A percentile compares a stretch with the other conserved stretches of the same genome.
Conservation (phyloP, 1,140 invertebrate genomes). For the Bombus huntii region DNA sequence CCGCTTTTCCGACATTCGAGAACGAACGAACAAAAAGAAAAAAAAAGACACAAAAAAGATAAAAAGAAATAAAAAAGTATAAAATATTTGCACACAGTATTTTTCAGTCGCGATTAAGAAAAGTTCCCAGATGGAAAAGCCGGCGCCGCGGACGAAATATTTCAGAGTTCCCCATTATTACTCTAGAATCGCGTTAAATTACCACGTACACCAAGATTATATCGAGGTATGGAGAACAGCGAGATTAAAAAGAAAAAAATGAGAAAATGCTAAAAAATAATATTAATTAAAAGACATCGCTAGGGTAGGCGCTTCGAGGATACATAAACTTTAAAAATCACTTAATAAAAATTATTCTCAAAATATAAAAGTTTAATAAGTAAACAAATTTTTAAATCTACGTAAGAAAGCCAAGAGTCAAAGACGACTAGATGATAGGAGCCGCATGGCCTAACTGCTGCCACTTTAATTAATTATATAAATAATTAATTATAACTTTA, state of each 20-base stretch:
- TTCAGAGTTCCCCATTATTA: conserved; percentile 47
- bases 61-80: conserved; percentile 8
- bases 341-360: conserved; percentile 80
- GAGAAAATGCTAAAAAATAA: conserved; percentile 61
- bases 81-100: conserved; percentile 71
- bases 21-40: conserved; percentile 17
- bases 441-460: conserved; percentile 83
- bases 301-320: conserved; percentile 80
- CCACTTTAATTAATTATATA: conserved; percentile 79
- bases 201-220: conserved; percentile 34
- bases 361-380: conserved; percentile 77
- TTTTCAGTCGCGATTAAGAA: conserved; percentile 65
- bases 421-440: conserved; percentile 80
- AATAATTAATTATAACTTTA: conserved; percentile 81
- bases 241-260: conserved; percentile 15
- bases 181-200: conserved; percentile 45
- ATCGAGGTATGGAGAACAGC: conserved; percentile 33
- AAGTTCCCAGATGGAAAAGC: conserved; percentile 8
- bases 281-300: conserved; percentile 76
- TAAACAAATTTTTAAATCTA: conserved; percentile 79
- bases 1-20: conserved; percentile 72
- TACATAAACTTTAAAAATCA: conserved; percentile 79
- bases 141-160: conserved; percentile 54
- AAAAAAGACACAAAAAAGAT: conserved; percentile 18
- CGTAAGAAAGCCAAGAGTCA: conserved; percentile 79